Conservation (phyloP, 2,797 vertebrate genomes). For the Pantherophis vulpinus region DNA sequence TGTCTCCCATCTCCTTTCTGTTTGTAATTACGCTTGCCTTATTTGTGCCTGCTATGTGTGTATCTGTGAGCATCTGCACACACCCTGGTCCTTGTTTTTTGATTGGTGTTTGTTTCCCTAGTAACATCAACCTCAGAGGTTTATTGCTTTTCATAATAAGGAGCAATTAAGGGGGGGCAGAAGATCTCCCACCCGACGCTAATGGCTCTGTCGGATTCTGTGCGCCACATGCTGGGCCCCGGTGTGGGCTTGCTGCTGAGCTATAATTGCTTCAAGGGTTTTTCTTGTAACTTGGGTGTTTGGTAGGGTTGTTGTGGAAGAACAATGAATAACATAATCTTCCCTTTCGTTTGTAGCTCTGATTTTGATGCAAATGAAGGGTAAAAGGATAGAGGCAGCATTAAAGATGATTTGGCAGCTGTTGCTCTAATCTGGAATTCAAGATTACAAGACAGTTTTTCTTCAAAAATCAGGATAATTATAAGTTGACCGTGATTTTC, state of each 20-base stretch:
- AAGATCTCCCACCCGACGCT: conserved; percentile 31
- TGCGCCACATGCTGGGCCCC: background rate
- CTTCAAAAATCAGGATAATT: background rate
- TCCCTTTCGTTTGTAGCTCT: conserved; percentile 26
- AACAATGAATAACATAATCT: conserved; percentile 39
- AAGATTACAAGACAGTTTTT: background rate
- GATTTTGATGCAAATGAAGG: conserved; percentile 1
- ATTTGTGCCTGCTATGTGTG: background rate
- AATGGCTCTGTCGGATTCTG: conserved; percentile 32
- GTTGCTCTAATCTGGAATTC: conserved; percentile 55
- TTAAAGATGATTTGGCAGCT: conserved; percentile 12
- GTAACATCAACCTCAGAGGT: conserved; percentile 26
- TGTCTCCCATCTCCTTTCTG: background rate
- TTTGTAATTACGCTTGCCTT: background rate
- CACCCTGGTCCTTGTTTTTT: background rate
- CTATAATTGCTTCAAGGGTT: conserved; percentile 49
- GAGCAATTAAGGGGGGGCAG: conserved; percentile 19
- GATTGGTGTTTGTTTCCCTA: background rate
- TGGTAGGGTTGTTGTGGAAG: conserved; percentile 33
- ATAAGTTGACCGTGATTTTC: background rate
- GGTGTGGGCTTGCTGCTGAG: conserved; percentile 32
- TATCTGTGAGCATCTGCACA: background rate
- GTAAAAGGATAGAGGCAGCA: background rate
- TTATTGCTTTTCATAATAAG: conserved; percentile 16
- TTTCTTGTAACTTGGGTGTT: conserved; percentile 47